phyloP scores from a whole-genome alignment of 2,113 vertebrate genomes.

The Triplophysa rosa region DNA sequence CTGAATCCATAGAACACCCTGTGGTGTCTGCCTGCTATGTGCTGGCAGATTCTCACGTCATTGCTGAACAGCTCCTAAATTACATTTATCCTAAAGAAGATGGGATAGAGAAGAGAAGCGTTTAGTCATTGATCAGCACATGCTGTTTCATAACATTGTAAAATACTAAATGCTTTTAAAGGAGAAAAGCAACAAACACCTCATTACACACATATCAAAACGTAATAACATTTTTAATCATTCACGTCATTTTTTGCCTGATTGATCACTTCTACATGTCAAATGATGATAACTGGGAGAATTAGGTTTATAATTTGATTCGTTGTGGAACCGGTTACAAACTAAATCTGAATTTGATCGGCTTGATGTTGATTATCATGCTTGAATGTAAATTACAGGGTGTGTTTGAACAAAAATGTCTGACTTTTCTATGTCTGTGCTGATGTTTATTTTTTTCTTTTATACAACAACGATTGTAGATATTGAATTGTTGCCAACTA shows the following conservation, averaged over 20 bases:
- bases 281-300: neutral
- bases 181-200: neutral
- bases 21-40: neutral
- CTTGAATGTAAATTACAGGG: slow-evolving; percentile 28
- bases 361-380: slow-evolving; percentile 44
- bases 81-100: neutral
- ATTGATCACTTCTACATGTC: neutral
- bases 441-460: slow-evolving; percentile 57
- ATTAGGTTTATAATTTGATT: neutral
- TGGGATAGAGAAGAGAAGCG: neutral
- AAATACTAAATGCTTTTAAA: neutral
- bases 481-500: slow-evolving; percentile 63
- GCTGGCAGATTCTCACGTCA: neutral
- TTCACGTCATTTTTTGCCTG: slow-evolving; percentile 2
- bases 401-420: slow-evolving; percentile 54
- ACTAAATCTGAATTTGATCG: neutral
- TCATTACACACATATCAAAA: neutral
- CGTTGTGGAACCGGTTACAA: neutral
- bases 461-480: slow-evolving; percentile 71
- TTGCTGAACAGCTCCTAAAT: neutral
- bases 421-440: slow-evolving; percentile 52
- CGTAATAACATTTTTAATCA: neutral
- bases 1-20: neutral
- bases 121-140: too few relatives aligned
- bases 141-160: neutral